Evolutionary conservation across 2,888 invertebrate species (phyloP).

Genomic region (Monochamus alternatus): DNA sequence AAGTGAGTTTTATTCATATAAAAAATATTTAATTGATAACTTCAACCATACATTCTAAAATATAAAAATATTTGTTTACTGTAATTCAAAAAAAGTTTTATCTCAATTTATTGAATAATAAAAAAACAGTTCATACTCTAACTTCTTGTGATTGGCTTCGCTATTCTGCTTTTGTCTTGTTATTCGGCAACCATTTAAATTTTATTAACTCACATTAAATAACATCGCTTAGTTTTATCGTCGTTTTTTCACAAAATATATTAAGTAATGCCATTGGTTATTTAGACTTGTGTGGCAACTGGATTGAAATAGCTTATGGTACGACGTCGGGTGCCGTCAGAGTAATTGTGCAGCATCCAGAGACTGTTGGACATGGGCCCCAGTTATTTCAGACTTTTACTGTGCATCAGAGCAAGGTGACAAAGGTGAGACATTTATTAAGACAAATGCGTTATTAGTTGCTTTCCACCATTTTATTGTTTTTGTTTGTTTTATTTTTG

Average conservation of each 20-base stretch:
- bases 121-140: not conserved
- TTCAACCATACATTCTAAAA: too few relatives aligned
- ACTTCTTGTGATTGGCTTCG: constrained; percentile 34
- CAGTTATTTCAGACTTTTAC: constrained; percentile 98
- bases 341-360: constrained; percentile 98
- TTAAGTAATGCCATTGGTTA: constrained; percentile 36
- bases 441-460: too few relatives aligned
- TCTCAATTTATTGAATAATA: not conserved
- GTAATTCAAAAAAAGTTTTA: too few relatives aligned
- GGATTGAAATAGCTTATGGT: constrained; percentile 99
- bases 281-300: constrained; percentile 95
- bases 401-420: constrained; percentile 96
- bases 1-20: too few relatives aligned
- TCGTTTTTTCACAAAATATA: not conserved
- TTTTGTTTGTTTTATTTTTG: too few relatives aligned
- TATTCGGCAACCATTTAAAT: constrained; percentile 18
- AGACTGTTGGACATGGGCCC: constrained; percentile 98
- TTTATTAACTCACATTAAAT: constrained; percentile 18
- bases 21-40: too few relatives aligned
- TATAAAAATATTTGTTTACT: too few relatives aligned
- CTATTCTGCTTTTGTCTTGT: constrained; percentile 31
- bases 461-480: too few relatives aligned
- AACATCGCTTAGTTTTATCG: constrained; percentile 31
- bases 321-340: constrained; percentile 96
- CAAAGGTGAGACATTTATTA: constrained; percentile 78